Evolutionary conservation across 2,888 invertebrate species (phyloP).

Genomic region (Anticlea derivata): DNA sequence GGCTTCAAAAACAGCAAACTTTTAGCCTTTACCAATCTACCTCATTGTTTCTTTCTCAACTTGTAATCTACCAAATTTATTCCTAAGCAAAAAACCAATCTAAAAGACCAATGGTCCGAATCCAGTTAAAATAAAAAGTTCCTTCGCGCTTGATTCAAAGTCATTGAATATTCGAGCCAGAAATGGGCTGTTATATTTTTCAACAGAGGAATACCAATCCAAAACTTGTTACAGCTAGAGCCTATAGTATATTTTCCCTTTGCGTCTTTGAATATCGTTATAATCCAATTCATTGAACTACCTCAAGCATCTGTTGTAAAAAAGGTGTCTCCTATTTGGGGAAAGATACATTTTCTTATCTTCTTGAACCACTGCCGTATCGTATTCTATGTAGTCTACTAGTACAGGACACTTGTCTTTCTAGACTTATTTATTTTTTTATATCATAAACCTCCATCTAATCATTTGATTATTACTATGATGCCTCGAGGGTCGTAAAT

Average conservation of each 20-base stretch:
- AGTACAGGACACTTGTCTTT: too few species aligned
- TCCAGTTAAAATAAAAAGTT: conserved; percentile 9
- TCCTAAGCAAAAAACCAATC: background rate
- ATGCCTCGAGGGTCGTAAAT: conserved; percentile 22
- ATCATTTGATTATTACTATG: background rate
- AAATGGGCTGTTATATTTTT: conserved; percentile 4
- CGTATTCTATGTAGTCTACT: too few species aligned
- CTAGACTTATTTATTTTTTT: too few species aligned
- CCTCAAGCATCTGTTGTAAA: too few species aligned
- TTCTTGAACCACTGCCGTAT: too few species aligned
- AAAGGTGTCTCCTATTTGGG: too few species aligned
- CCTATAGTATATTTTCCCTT: background rate
- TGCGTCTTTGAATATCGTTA: conserved; percentile 1
- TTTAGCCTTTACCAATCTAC: too few species aligned
- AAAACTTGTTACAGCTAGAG: background rate
- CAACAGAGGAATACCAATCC: background rate
- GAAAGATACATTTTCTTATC: too few species aligned
- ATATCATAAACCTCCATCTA: too few species aligned
- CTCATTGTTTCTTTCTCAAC: too few species aligned
- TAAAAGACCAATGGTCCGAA: conserved; percentile 1
- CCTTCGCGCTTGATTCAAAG: background rate
- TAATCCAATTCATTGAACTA: too few species aligned
- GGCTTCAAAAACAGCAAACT: too few species aligned
- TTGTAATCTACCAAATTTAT: background rate
- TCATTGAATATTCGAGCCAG: conserved; percentile 6